phyloP scores from a whole-genome alignment of 2,888 invertebrate species.

The Callinectes sapidus region DNA sequence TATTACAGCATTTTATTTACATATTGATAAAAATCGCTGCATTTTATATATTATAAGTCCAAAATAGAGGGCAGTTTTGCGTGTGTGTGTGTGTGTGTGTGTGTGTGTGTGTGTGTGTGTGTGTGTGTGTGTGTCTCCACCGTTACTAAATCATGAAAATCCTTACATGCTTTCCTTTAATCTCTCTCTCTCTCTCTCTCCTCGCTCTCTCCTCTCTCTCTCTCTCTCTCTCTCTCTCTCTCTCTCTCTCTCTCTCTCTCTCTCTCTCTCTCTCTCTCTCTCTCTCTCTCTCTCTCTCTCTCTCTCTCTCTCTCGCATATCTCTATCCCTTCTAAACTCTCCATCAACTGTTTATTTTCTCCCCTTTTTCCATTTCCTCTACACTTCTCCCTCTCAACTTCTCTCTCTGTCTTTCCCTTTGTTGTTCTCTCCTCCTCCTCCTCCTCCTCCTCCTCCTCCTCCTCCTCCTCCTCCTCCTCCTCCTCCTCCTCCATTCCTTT shows the following conservation, averaged over 20 bases:
- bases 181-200: neutral
- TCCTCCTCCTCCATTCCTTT: neutral
- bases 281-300: neutral
- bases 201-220: neutral
- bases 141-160: too few relatives aligned
- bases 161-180: neutral
- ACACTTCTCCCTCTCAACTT: neutral
- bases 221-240: neutral
- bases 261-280: neutral
- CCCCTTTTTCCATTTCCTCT: neutral
- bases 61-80: neutral
- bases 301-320: neutral
- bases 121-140: constrained; percentile 1
- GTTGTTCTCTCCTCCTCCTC: neutral
- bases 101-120: constrained; percentile 17
- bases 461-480: constrained; percentile 1
- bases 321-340: too few relatives aligned
- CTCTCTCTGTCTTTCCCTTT: neutral
- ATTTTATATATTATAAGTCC: neutral
- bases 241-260: neutral
- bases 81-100: neutral
- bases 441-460: neutral
- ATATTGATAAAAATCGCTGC: neutral
- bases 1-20: neutral
- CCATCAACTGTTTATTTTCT: too few relatives aligned